Percentiles rank a stretch among this genome's conserved stretches.
phyloP scores from a whole-genome alignment of 1,140 invertebrate genomes.

The Argopecten irradians region DNA sequence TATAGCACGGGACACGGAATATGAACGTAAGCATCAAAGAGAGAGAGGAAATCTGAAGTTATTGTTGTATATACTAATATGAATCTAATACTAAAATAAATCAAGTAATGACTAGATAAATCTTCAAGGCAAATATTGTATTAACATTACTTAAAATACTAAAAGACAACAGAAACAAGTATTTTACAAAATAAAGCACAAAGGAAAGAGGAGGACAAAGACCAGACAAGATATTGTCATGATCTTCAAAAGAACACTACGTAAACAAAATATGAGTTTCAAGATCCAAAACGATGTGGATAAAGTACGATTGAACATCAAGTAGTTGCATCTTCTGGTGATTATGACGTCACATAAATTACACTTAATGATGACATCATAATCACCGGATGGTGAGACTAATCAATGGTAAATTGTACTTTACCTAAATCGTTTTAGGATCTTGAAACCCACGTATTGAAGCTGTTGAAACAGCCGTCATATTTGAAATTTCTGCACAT shows the following conservation, averaged over 20 bases:
- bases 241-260: too few relatives aligned
- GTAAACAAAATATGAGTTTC: too few relatives aligned
- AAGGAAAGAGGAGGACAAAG: background rate
- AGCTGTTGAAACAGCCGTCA: background rate
- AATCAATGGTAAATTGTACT: too few relatives aligned
- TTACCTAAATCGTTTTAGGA: too few relatives aligned
- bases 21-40: conserved; percentile 55
- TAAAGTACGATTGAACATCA: too few relatives aligned
- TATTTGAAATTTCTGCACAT: background rate
- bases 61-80: background rate
- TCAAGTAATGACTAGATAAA: background rate
- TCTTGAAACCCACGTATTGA: background rate
- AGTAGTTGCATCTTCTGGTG: background rate
- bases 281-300: too few relatives aligned
- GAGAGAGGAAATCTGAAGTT: background rate
- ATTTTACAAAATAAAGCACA: background rate
- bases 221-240: too few relatives aligned
- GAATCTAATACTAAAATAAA: background rate
- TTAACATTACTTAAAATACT: background rate
- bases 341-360: too few relatives aligned
- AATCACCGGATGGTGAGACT: too few relatives aligned
- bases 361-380: too few relatives aligned
- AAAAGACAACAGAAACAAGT: background rate
- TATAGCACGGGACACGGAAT: conserved; percentile 46
- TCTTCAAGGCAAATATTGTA: background rate